phyloP scores from a whole-genome alignment of 2,113 vertebrate genomes.

The Alouatta palliata region DNA sequence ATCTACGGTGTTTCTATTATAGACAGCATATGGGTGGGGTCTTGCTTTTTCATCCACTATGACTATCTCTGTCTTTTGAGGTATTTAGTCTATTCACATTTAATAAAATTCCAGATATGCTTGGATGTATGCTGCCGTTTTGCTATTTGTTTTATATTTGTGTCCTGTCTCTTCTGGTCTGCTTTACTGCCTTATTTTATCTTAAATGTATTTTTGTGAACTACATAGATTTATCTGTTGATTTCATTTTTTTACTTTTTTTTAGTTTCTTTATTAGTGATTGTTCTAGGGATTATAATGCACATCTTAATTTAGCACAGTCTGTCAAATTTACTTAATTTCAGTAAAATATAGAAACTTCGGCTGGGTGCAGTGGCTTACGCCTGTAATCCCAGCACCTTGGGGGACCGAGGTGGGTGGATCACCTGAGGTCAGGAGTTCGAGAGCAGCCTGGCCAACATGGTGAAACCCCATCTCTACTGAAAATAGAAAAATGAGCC shows the following conservation, averaged over 20 bases:
- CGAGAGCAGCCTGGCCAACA: not conserved
- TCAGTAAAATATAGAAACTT: too few species aligned
- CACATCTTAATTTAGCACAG: not conserved
- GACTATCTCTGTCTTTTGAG: not conserved
- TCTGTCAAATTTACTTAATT: not conserved
- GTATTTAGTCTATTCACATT: not conserved
- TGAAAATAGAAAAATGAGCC: not conserved
- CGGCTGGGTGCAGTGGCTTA: not conserved
- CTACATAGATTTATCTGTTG: not conserved
- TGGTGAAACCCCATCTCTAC: not conserved
- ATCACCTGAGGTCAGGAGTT: not conserved
- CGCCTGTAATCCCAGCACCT: not conserved
- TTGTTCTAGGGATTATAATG: not conserved
- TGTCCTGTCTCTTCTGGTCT: not conserved
- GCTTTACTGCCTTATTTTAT: not conserved
- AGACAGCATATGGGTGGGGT: not conserved
- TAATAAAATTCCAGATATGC: not conserved
- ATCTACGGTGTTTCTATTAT: not conserved
- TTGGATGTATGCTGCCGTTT: not conserved
- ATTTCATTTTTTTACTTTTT: not conserved
- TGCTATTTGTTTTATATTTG: not conserved
- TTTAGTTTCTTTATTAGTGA: not conserved
- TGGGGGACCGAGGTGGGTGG: not conserved
- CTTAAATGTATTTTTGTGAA: not conserved
- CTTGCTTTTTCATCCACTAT: not conserved